Evolutionary conservation across 2,888 invertebrate species (phyloP).

Genomic region (Pseudococcus jackbeardsleyi): DNA sequence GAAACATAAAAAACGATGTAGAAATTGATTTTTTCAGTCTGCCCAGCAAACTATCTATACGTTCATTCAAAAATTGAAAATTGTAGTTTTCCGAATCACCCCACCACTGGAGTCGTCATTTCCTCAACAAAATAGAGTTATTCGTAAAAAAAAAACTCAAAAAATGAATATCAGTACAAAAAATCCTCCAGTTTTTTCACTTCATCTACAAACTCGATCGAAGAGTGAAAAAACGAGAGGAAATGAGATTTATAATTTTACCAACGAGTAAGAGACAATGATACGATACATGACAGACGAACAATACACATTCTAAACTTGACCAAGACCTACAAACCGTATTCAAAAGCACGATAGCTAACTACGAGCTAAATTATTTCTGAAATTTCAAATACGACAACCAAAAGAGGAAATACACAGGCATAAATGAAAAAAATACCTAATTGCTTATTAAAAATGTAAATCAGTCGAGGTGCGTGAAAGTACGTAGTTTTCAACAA

Average conservation of each 20-base stretch:
- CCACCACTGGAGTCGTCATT: too few relatives aligned
- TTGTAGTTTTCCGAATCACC: too few relatives aligned
- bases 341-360: neutral
- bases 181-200: too few relatives aligned
- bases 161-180: too few relatives aligned
- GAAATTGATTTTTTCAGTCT: too few relatives aligned
- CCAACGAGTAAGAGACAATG: neutral
- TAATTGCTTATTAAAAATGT: conserved; percentile 13
- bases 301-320: neutral
- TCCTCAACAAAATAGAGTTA: too few relatives aligned
- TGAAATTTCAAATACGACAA: neutral
- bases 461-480: neutral
- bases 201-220: too few relatives aligned
- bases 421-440: neutral
- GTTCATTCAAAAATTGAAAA: too few relatives aligned
- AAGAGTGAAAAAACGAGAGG: neutral
- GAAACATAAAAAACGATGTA: too few relatives aligned
- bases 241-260: neutral
- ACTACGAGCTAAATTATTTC: neutral
- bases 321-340: neutral
- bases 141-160: too few relatives aligned
- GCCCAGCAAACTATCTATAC: too few relatives aligned
- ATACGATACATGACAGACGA: neutral
- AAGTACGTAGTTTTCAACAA: neutral
- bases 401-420: neutral